Percentiles rank a stretch among this genome's conserved stretches.
phyloP scores from a whole-genome alignment of 2,113 vertebrate species.

The Bos indicus region DNA sequence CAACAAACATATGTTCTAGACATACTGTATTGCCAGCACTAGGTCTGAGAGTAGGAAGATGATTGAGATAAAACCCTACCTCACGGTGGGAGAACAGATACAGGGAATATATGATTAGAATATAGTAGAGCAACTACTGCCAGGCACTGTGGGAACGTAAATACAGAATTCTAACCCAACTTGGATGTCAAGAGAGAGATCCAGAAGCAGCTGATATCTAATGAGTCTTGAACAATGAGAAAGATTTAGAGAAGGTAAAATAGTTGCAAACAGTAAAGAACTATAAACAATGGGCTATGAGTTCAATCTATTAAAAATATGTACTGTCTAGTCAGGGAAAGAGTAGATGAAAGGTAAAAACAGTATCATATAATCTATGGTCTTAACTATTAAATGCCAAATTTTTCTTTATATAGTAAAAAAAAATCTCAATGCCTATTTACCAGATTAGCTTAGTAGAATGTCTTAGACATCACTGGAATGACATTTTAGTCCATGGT shows the following conservation, averaged over 20 bases:
- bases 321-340: background rate
- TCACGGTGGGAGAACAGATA: background rate
- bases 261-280: background rate
- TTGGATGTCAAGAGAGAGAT: background rate
- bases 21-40: background rate
- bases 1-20: background rate
- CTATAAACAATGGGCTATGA: background rate
- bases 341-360: background rate
- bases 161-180: background rate
- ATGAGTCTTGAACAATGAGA: background rate
- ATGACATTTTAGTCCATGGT: background rate
- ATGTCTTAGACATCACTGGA: background rate
- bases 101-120: background rate
- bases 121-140: background rate
- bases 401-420: background rate
- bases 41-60: background rate
- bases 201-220: background rate
- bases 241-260: background rate
- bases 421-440: background rate
- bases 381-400: background rate
- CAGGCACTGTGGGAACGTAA: background rate
- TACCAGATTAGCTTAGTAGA: background rate
- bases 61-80: background rate
- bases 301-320: background rate
- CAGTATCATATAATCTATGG: background rate